phyloP scores from a whole-genome alignment of 2,888 invertebrate species.

The Sthenelais limicola region DNA sequence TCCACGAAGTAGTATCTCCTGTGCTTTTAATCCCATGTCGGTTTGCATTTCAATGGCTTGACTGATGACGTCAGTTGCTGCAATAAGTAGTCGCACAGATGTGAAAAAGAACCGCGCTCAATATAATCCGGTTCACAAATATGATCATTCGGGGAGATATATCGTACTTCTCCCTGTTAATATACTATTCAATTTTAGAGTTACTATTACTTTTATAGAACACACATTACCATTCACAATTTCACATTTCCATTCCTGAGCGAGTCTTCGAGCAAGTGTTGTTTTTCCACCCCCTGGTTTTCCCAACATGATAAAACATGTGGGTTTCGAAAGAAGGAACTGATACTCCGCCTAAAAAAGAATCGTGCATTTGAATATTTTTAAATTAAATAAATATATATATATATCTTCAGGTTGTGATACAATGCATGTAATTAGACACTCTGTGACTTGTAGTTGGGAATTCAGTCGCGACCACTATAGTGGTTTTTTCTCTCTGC shows the following conservation, averaged over 20 bases:
- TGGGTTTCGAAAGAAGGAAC: conserved; percentile 70
- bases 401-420: too few relatives aligned
- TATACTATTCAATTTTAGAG: background rate
- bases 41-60: conserved; percentile 68
- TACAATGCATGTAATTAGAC: too few relatives aligned
- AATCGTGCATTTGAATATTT: too few relatives aligned
- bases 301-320: conserved; percentile 71
- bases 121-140: conserved; percentile 16
- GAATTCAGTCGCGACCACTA: too few relatives aligned
- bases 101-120: background rate
- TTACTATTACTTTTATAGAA: background rate
- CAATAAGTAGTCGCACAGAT: conserved; percentile 36
- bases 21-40: conserved; percentile 66
- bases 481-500: too few relatives aligned
- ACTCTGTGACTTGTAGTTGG: too few relatives aligned
- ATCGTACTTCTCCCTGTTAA: background rate
- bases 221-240: conserved; percentile 65
- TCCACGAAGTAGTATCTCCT: conserved; percentile 66
- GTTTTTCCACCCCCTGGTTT: conserved; percentile 72
- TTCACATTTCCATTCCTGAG: conserved; percentile 71
- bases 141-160: background rate
- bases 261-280: conserved; percentile 65
- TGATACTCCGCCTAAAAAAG: conserved; percentile 66
- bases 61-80: conserved; percentile 68
- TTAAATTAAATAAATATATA: too few relatives aligned